Conservation (phyloP, 2,797 vertebrate species). For the Glyptemys insculpta region DNA sequence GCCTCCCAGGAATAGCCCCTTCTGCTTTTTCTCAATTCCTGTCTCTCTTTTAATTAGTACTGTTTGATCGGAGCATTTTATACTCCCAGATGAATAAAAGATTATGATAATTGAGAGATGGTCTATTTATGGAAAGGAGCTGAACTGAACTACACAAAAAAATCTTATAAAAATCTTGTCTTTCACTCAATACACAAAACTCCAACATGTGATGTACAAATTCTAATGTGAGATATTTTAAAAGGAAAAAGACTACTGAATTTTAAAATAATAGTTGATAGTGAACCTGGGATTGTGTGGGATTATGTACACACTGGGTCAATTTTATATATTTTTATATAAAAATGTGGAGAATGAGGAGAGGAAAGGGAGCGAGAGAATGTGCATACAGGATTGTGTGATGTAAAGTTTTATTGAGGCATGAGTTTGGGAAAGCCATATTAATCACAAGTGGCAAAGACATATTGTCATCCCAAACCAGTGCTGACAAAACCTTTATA, state of each 20-base stretch:
- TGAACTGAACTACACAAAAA: constrained; percentile 29
- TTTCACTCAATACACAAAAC: neutral
- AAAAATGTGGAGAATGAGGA: neutral
- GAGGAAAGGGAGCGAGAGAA: neutral
- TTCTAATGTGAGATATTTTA: neutral
- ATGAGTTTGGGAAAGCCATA: neutral
- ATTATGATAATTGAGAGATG: constrained; percentile 49
- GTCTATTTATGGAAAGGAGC: constrained; percentile 46
- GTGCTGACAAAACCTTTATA: neutral
- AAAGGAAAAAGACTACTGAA: neutral
- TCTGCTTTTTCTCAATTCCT: constrained; percentile 13
- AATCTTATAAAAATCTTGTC: neutral
- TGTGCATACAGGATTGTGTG: accelerated
- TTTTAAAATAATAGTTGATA: neutral
- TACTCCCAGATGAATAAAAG: constrained; percentile 41
- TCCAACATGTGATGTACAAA: neutral
- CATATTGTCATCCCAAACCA: neutral
- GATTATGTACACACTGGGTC: neutral
- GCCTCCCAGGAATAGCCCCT: neutral
- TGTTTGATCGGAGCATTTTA: neutral
- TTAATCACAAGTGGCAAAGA: neutral
- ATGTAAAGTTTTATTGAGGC: neutral
- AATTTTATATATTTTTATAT: neutral
- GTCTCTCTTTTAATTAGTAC: constrained; percentile 33
- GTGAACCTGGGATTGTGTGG: neutral